Evolutionary conservation across 2,797 vertebrate genomes (phyloP).

Genomic region (Sebastes flavidus): DNA sequence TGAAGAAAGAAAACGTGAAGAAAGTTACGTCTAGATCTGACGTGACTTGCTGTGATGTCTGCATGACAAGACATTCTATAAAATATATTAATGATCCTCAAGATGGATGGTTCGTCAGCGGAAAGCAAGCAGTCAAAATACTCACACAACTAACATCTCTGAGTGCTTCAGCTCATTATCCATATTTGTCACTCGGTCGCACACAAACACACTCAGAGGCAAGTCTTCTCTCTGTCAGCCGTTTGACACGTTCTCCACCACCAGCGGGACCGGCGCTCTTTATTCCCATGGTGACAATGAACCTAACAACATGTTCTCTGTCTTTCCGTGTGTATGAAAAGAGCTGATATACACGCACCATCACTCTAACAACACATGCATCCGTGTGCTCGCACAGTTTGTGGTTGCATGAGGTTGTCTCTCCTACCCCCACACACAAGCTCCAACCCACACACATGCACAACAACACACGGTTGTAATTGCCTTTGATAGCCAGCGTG

Average conservation of each 20-base stretch:
- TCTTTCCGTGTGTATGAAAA: slow-evolving; percentile 3
- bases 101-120: not conserved
- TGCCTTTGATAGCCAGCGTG: slow-evolving; percentile 48
- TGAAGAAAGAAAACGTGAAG: not conserved
- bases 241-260: slow-evolving; percentile 42
- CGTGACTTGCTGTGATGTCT: not conserved
- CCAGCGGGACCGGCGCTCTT: slow-evolving; percentile 24
- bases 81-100: slow-evolving; percentile 10
- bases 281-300: slow-evolving; percentile 51
- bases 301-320: slow-evolving; percentile 22
- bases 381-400: not conserved
- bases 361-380: not conserved
- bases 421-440: not conserved
- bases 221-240: slow-evolving; percentile 33
- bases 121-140: not conserved
- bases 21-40: too few relatives aligned
- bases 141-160: not conserved
- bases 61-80: not conserved
- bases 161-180: slow-evolving; percentile 55
- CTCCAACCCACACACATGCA: not conserved
- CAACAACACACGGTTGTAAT: slow-evolving; percentile 43
- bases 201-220: slow-evolving; percentile 35
- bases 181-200: slow-evolving; percentile 41
- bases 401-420: not conserved
- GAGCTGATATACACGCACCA: not conserved